A percentile compares a stretch with the other conserved stretches of the same genome.
Conservation (phyloP, 2,888 invertebrate species). For the Drosophila atripex region DNA sequence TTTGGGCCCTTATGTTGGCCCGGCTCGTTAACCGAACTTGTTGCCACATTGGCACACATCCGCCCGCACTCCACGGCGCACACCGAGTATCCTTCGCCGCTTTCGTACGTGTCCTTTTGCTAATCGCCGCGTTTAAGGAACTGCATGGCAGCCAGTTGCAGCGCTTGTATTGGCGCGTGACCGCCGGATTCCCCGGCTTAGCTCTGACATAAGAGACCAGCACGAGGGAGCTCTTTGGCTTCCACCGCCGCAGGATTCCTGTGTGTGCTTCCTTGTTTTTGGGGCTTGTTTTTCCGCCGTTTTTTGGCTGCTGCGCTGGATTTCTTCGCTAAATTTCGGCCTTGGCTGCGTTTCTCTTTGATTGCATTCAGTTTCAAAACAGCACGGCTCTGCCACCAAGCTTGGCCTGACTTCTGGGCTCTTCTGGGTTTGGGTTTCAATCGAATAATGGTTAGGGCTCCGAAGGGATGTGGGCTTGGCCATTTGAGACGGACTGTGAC, state of each 20-base stretch:
- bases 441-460: background rate
- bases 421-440: background rate
- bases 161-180: conserved; percentile 56
- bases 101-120: conserved; percentile 73
- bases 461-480: background rate
- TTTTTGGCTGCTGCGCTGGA: background rate
- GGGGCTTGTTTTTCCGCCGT: background rate
- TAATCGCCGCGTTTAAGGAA: conserved; percentile 70
- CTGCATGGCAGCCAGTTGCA: conserved; percentile 52
- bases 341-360: conserved; percentile 1
- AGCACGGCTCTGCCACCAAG: background rate
- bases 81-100: conserved; percentile 8
- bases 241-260: conserved; percentile 3
- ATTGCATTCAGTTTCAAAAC: conserved; percentile 1
- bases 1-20: conserved; percentile 35
- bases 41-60: conserved; percentile 25
- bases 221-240: conserved; percentile 24
- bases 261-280: conserved; percentile 15
- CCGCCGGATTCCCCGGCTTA: conserved; percentile 39
- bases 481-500: background rate
- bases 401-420: too few relatives aligned
- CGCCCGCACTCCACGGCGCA: background rate
- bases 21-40: conserved; percentile 65
- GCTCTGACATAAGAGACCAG: conserved; percentile 28
- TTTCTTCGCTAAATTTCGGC: background rate